phyloP scores from a whole-genome alignment of 1,140 invertebrate species.

The Drosophila melanica region DNA sequence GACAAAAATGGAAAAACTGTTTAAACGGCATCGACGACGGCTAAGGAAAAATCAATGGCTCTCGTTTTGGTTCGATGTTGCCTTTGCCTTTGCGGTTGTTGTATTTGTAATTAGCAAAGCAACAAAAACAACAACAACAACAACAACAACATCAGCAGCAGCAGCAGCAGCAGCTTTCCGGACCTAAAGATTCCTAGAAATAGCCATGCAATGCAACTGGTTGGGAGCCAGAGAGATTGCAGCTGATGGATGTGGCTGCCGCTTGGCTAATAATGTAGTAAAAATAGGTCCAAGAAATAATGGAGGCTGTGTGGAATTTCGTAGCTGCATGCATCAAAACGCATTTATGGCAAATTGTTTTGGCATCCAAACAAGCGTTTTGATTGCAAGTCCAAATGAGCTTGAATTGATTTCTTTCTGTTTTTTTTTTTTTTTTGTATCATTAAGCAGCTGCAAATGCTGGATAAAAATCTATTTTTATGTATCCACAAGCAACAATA shows the following conservation, averaged over 20 bases:
- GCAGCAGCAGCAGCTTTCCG: constrained; percentile 13
- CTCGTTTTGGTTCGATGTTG: constrained; percentile 37
- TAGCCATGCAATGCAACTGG: constrained; percentile 50
- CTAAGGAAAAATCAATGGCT: constrained; percentile 50
- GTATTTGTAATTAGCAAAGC: constrained; percentile 52
- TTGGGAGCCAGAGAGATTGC: constrained; percentile 19
- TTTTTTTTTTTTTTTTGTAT: neutral
- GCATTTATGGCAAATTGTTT: constrained; percentile 33
- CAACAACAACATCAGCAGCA: too few relatives aligned
- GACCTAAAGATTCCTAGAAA: constrained; percentile 45
- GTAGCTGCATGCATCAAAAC: constrained; percentile 33
- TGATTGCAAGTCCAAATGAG: constrained; percentile 26
- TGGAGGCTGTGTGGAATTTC: constrained; percentile 35
- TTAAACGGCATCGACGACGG: constrained; percentile 28
- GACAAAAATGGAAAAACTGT: constrained; percentile 39
- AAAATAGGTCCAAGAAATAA: constrained; percentile 43
- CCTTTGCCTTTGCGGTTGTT: constrained; percentile 36
- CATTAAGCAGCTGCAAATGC: constrained; percentile 23
- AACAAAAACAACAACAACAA: constrained; percentile 9
- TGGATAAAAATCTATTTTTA: too few relatives aligned
- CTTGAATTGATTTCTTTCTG: neutral
- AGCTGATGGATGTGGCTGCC: constrained; percentile 6
- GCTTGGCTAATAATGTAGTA: constrained; percentile 33
- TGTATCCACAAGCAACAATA: too few relatives aligned
- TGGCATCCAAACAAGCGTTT: constrained; percentile 37